Evolutionary conservation across 1,140 invertebrate species (phyloP), one percentile per base, ranked within the genome.

Genomic region (Drosophila miranda): DNA sequence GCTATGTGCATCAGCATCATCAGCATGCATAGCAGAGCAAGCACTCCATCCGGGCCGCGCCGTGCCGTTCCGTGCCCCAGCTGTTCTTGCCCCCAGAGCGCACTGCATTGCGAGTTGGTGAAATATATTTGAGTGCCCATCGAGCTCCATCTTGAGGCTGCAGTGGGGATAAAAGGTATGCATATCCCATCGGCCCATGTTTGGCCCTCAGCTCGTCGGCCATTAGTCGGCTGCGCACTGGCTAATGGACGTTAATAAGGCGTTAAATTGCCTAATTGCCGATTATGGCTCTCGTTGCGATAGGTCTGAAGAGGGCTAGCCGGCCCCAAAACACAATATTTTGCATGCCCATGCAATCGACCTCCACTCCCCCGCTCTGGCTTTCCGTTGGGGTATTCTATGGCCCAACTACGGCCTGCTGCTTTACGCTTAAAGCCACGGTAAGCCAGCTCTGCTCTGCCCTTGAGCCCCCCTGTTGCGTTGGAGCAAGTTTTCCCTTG

Each of bases 221-320:
- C 64, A 68, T 68, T 68, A 38, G 50, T 68, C 43, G 50, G 16
- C 16, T 19, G 19, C 19, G 43, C 42, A 51, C 21, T 14, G 48
- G 55, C 64, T 75, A 86, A 74, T 86, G 68, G 60, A 55, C 60
- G 81, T 81, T 84, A 86, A 84, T 84, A 81, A 75, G 68, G 73
- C 81, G 82, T 84, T 86, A 81, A 86, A 84, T 81, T 66, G 64
- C 72, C 76, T 84, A 84, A 84, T 84, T 86, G 69, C 49, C 81
- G 81, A 69, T 86, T 77, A 86, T 84, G 72, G 69, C 60, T 49
- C 49, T 58, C 34, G 14, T 11, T 28, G 48, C 57, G 45, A 49
- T 46, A 63, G 62, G 34, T 16, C 26, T 41, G 46, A n/a, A 28
- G 58, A 45, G 14, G 54, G 60, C 4, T 38, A 5, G 4, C 34